Percentiles rank a stretch among this genome's conserved stretches.
These are phyloP conservation scores for Abscondita cerata DNA, from an alignment of 2,888 invertebrate species.

Conservation along the genomic window DNA sequence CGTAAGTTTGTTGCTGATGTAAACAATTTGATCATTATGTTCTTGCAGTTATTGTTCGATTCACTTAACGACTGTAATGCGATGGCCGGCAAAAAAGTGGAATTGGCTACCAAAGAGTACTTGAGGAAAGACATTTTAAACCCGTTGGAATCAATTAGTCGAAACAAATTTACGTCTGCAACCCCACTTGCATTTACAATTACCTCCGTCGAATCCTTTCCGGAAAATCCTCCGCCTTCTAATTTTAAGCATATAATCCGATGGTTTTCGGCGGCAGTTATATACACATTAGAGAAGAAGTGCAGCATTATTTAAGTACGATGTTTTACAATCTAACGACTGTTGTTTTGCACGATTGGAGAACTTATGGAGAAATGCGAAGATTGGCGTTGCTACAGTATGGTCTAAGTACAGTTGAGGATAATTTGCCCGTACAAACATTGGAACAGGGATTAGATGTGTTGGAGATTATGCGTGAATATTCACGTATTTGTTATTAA, in stretches of 20 bases:
- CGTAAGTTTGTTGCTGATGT: constrained; percentile 54
- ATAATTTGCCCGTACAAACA: constrained; percentile 94
- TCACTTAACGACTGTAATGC: constrained; percentile 52
- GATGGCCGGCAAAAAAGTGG: constrained; percentile 50
- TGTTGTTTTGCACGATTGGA: constrained; percentile 97
- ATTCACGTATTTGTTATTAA: constrained; percentile 93
- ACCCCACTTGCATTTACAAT: constrained; percentile 88
- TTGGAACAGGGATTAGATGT: constrained; percentile 97
- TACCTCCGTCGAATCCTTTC: constrained; percentile 64
- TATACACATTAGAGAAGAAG: constrained; percentile 56
- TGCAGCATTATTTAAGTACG: constrained; percentile 91
- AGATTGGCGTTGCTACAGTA: constrained; percentile 88
- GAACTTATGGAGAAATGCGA: constrained; percentile 96
- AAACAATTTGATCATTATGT: not conserved
- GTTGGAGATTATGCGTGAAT: constrained; percentile 95
- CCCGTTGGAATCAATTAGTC: constrained; percentile 82
- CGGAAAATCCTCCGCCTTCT: constrained; percentile 48
- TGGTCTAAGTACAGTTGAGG: constrained; percentile 82
- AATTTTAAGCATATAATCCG: constrained; percentile 52
- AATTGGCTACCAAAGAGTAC: constrained; percentile 56
- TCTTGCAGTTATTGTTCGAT: constrained; percentile 51
- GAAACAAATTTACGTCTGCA: constrained; percentile 93
- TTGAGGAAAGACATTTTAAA: constrained; percentile 68
- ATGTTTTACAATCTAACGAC: constrained; percentile 98
- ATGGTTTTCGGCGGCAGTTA: constrained; percentile 55